phyloP scores from a whole-genome alignment of 30 jellyfish, hydroid and myxozoan genomes.

The Cassiopea andromeda region DNA sequence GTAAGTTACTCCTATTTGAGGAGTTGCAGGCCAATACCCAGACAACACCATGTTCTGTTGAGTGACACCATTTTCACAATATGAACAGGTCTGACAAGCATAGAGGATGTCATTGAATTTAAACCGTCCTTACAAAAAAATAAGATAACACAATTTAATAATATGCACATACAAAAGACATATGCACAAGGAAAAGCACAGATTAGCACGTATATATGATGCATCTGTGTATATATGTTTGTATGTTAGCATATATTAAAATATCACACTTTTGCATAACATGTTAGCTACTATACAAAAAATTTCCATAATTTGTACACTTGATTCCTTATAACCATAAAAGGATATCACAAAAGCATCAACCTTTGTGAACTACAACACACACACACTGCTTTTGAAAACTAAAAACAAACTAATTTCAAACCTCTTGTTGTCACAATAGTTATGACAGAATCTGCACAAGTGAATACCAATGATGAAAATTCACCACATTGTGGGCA shows the following conservation, averaged over 20 bases:
- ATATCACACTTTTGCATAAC: too few relatives aligned
- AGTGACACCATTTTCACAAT: not conserved
- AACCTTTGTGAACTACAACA: too few relatives aligned
- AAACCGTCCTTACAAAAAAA: not conserved
- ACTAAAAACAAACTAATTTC: not conserved
- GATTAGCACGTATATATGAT: too few relatives aligned
- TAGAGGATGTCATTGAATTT: conserved; percentile 30
- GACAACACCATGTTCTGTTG: not conserved
- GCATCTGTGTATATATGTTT: too few relatives aligned
- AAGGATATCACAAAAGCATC: too few relatives aligned
- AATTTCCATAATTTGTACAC: too few relatives aligned
- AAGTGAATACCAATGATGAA: not conserved
- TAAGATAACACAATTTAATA: not conserved
- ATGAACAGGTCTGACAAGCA: not conserved
- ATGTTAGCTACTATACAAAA: too few relatives aligned
- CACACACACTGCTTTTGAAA: too few relatives aligned
- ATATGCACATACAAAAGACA: not conserved
- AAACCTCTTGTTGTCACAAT: conserved; percentile 18
- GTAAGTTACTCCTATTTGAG: conserved; percentile 5
- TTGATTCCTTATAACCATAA: too few relatives aligned
- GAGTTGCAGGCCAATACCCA: conserved; percentile 42
- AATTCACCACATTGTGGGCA: conserved; percentile 5
- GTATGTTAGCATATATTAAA: too few relatives aligned
- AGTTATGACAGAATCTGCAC: not conserved
- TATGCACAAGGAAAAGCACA: not conserved